phyloP scores from a whole-genome alignment of 2,888 invertebrate species.

The Tineola bisselliella region DNA sequence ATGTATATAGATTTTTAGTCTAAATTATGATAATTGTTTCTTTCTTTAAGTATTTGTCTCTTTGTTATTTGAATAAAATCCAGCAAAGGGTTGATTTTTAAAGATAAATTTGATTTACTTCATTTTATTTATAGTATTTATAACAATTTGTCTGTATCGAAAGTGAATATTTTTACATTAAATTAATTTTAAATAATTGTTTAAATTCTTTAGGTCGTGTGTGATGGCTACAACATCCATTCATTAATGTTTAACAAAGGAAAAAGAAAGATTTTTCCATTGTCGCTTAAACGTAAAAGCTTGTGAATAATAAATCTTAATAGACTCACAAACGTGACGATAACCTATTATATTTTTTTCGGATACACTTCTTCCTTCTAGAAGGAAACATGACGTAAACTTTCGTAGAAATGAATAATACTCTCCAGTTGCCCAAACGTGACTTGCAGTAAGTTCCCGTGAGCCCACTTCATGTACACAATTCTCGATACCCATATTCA shows the following conservation, averaged over 20 bases:
- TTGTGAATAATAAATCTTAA: not conserved
- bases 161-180: too few relatives aligned
- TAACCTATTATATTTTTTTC: not conserved
- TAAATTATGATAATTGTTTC: too few relatives aligned
- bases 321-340: not conserved
- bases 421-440: not conserved
- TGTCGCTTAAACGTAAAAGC: not conserved
- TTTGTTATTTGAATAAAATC: too few relatives aligned
- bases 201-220: too few relatives aligned
- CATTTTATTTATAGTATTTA: too few relatives aligned
- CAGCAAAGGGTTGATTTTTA: too few relatives aligned
- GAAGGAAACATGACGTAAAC: slow-evolving; percentile 6
- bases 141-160: too few relatives aligned
- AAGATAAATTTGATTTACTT: too few relatives aligned
- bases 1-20: too few relatives aligned
- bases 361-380: not conserved
- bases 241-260: not conserved
- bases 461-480: not conserved
- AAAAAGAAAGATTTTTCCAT: not conserved
- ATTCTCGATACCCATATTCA: not conserved
- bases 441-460: slow-evolving; percentile 6
- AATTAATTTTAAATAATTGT: too few relatives aligned
- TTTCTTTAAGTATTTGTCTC: too few relatives aligned
- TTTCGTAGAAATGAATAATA: slow-evolving; percentile 8
- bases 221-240: too few relatives aligned